Conservation (phyloP, 2,888 invertebrate genomes). For the Tetragonula carbonaria region DNA sequence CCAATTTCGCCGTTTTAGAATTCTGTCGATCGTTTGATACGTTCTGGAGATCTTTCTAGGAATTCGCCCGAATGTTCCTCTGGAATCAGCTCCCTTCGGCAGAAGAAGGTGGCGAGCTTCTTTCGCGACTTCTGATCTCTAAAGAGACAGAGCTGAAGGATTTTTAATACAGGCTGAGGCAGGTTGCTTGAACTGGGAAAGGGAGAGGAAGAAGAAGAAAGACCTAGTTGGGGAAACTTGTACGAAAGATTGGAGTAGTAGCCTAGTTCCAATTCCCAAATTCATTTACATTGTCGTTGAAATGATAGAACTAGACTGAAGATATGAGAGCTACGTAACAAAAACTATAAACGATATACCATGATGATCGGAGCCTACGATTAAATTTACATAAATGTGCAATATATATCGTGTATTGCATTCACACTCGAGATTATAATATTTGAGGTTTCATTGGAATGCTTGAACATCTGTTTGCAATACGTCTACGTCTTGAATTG, state of each 20-base stretch:
- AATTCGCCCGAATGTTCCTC: not conserved
- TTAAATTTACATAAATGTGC: too few relatives aligned
- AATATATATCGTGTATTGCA: too few relatives aligned
- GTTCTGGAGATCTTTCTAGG: not conserved
- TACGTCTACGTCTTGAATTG: not conserved
- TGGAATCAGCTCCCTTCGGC: not conserved
- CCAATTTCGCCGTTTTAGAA: conserved; percentile 16
- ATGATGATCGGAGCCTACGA: not conserved
- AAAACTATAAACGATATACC: not conserved
- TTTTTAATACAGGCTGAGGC: not conserved
- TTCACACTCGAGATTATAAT: not conserved
- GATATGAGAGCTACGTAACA: not conserved
- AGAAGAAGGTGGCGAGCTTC: not conserved
- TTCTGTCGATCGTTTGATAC: conserved; percentile 1
- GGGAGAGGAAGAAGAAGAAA: conserved; percentile 1
- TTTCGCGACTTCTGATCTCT: too few relatives aligned
- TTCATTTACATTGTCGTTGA: not conserved
- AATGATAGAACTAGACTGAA: not conserved
- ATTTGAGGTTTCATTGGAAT: not conserved
- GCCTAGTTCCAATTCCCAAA: not conserved
- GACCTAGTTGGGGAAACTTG: conserved; percentile 17
- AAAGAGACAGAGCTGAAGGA: not conserved
- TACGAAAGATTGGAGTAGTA: not conserved
- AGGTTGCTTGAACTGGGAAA: conserved; percentile 25
- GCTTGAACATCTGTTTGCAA: not conserved